Percentiles rank a stretch among this genome's conserved stretches.
These are phyloP conservation scores for Liasis olivaceus DNA, from an alignment of 2,797 vertebrate genomes.

Conservation along the genomic window DNA sequence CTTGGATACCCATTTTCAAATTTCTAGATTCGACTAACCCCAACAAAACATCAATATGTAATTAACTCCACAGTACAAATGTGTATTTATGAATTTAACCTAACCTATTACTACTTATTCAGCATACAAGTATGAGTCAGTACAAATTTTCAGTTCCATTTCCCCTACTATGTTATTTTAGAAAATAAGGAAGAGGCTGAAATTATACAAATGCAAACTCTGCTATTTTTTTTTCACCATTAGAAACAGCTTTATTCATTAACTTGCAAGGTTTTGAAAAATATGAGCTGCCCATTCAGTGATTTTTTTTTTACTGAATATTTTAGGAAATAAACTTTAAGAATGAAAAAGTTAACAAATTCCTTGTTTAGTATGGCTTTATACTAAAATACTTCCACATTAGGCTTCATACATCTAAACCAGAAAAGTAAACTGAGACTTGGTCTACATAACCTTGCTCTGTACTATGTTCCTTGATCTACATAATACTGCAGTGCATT, in stretches of 20 bases:
- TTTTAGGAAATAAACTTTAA: background rate
- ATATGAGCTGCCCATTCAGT: background rate
- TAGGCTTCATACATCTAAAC: background rate
- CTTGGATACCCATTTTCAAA: background rate
- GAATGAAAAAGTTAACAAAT: background rate
- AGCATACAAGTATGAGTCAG: slow-evolving; percentile 71
- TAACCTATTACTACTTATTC: slow-evolving; percentile 65
- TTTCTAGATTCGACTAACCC: slow-evolving; percentile 5
- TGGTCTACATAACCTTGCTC: background rate
- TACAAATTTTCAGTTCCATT: slow-evolving; percentile 75
- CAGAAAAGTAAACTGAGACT: background rate
- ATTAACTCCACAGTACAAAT: background rate
- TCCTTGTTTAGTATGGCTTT: background rate
- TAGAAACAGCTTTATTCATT: background rate
- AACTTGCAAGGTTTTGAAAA: background rate
- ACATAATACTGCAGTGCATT: background rate
- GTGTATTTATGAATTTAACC: slow-evolving; percentile 30
- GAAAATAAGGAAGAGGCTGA: slow-evolving; percentile 67
- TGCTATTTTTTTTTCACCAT: slow-evolving; percentile 56
- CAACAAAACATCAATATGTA: background rate
- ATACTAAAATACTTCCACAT: background rate
- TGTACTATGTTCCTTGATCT: background rate
- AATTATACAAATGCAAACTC: slow-evolving; percentile 73
- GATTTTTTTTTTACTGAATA: background rate
- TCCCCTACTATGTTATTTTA: slow-evolving; percentile 77